These are phyloP conservation scores for Ramphastos sulfuratus DNA, from an alignment of 2,113 vertebrate species.

Conservation along the genomic window DNA sequence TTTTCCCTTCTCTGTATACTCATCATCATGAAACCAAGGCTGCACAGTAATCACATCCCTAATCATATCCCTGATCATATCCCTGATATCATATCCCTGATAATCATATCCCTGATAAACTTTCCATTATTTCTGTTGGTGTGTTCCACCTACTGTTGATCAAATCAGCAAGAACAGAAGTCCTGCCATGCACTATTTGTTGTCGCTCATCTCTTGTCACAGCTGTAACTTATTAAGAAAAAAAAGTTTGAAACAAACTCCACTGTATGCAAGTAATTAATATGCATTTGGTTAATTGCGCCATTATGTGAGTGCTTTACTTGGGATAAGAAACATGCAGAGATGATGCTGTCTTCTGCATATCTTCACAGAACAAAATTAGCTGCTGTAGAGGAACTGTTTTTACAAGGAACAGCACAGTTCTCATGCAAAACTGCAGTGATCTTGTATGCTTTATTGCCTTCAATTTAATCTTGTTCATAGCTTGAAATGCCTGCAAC, in stretches of 20 bases:
- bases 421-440: background rate
- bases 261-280: background rate
- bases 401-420: background rate
- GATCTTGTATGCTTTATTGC: background rate
- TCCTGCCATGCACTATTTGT: accelerated
- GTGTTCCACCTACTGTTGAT: background rate
- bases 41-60: background rate
- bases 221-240: background rate
- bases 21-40: background rate
- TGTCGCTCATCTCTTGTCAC: background rate
- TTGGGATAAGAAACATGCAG: background rate
- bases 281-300: background rate
- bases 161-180: background rate
- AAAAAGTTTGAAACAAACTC: background rate
- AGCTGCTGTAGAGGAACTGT: background rate
- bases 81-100: background rate
- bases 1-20: background rate
- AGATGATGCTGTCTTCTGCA: background rate
- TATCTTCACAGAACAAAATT: background rate
- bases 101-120: background rate
- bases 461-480: background rate
- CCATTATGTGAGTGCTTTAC: background rate
- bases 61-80: background rate
- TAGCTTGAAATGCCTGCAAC: background rate
- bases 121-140: background rate